Evolutionary conservation across 2,888 invertebrate genomes (phyloP).

Genomic region (Ennomos erosarius): DNA sequence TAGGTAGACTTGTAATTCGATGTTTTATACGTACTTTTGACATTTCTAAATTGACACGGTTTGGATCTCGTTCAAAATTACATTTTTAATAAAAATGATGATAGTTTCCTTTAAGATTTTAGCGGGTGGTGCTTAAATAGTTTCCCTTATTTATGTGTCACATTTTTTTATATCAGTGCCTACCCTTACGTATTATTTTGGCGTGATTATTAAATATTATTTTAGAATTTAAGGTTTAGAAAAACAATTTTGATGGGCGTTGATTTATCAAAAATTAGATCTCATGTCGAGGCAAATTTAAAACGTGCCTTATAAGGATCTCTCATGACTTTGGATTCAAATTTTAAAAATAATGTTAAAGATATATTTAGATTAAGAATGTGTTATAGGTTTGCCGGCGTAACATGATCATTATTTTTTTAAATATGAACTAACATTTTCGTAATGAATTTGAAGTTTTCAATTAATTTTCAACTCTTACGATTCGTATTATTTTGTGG

Average conservation of each 20-base stretch:
- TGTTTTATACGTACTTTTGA: conserved; percentile 60
- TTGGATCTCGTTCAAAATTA: conserved; percentile 77
- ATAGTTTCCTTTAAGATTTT: conserved; percentile 56
- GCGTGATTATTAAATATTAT: conserved; percentile 61
- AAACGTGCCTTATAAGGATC: conserved; percentile 73
- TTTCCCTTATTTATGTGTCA: conserved; percentile 42
- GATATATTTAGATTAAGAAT: conserved; percentile 62
- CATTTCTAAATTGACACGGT: conserved; percentile 56
- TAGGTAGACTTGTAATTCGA: conserved; percentile 67
- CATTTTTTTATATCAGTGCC: conserved; percentile 49
- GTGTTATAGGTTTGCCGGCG: conserved; percentile 51
- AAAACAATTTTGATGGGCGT: conserved; percentile 63
- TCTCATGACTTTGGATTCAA: conserved; percentile 70
- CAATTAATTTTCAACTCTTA: conserved; percentile 70
- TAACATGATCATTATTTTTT: conserved; percentile 55
- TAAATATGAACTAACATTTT: conserved; percentile 68
- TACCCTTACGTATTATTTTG: conserved; percentile 77
- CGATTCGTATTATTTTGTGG: conserved; percentile 69
- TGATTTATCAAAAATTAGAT: conserved; percentile 77
- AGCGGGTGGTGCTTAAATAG: conserved; percentile 79
- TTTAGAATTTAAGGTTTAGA: conserved; percentile 54
- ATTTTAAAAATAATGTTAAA: conserved; percentile 52
- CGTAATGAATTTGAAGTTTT: conserved; percentile 58
- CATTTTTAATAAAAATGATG: conserved; percentile 54
- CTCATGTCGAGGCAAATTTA: conserved; percentile 71